Evolutionary conservation across 2,797 vertebrate species (phyloP).

Genomic region (Paedocypris micromegethes): DNA sequence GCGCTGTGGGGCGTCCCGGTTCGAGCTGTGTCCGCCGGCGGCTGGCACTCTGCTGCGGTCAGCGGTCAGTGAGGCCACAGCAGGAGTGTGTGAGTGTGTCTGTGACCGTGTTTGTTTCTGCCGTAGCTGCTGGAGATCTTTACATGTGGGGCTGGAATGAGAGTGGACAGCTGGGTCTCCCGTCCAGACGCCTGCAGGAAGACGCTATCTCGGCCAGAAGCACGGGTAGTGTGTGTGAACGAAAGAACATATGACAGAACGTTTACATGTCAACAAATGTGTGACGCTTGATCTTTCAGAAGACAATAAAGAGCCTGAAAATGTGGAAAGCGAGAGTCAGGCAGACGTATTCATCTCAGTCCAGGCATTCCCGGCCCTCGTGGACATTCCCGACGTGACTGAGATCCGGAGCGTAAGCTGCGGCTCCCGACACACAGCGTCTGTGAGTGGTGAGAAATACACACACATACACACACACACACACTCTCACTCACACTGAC

Average conservation of each 20-base stretch:
- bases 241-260: no score
- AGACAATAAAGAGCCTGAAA: slow-evolving; percentile 6
- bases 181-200: slow-evolving; percentile 56
- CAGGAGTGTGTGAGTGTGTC: no score
- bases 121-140: slow-evolving; percentile 78
- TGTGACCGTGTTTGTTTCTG: no score
- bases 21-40: slow-evolving; percentile 73
- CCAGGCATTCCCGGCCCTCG: slow-evolving; percentile 85
- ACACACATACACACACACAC: background rate
- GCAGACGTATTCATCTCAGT: slow-evolving; percentile 76
- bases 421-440: slow-evolving; percentile 86
- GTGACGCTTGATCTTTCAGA: background rate
- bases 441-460: slow-evolving; percentile 75
- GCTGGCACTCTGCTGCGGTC: slow-evolving; percentile 83
- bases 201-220: slow-evolving; percentile 43
- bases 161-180: slow-evolving; percentile 87
- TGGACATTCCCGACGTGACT: slow-evolving; percentile 73
- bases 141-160: slow-evolving; percentile 98
- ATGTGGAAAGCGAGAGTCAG: slow-evolving; percentile 22
- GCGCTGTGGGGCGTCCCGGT: slow-evolving; percentile 78
- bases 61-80: slow-evolving; percentile 67
- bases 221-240: slow-evolving; percentile 16
- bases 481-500: background rate
- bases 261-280: no score
- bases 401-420: slow-evolving; percentile 77